Conservation (phyloP, 2,797 vertebrate genomes). For the Cryptoprocta ferox region DNA sequence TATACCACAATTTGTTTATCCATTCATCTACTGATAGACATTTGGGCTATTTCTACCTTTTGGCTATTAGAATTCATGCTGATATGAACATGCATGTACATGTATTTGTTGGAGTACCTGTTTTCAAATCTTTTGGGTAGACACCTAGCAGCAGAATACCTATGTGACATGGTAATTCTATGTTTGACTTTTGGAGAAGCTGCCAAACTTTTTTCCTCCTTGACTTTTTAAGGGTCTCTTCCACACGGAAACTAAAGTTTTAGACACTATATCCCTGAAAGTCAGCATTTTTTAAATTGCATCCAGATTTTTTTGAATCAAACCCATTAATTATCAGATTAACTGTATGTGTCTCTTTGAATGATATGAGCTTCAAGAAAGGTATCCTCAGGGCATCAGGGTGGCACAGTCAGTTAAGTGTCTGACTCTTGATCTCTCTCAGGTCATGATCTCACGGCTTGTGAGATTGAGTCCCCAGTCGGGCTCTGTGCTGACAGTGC, state of each 20-base stretch:
- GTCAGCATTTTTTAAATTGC: neutral
- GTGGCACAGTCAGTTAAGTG: no score
- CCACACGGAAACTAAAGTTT: constrained; percentile 61
- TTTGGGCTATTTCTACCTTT: neutral
- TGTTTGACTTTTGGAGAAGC: neutral
- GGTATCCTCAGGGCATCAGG: neutral
- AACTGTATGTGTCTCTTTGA: constrained; percentile 30
- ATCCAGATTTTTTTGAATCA: neutral
- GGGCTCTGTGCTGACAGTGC: no score
- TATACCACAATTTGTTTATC: neutral
- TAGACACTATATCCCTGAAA: constrained; percentile 54
- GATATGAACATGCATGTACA: neutral
- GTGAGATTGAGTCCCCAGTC: no score
- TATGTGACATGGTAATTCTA: neutral
- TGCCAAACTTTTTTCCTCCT: neutral
- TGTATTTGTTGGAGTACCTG: neutral
- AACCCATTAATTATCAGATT: constrained; percentile 59
- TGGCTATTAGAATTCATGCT: neutral
- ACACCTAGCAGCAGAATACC: neutral
- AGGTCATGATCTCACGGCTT: no score
- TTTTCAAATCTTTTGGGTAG: neutral
- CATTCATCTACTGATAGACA: neutral
- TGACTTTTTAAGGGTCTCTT: constrained; percentile 62
- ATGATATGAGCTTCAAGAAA: neutral
- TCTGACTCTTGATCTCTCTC: no score